A percentile compares a stretch with the other conserved stretches of the same genome.
Evolutionary conservation across 1,140 invertebrate species (phyloP).

Genomic region (Drosophila kurseongensis): DNA sequence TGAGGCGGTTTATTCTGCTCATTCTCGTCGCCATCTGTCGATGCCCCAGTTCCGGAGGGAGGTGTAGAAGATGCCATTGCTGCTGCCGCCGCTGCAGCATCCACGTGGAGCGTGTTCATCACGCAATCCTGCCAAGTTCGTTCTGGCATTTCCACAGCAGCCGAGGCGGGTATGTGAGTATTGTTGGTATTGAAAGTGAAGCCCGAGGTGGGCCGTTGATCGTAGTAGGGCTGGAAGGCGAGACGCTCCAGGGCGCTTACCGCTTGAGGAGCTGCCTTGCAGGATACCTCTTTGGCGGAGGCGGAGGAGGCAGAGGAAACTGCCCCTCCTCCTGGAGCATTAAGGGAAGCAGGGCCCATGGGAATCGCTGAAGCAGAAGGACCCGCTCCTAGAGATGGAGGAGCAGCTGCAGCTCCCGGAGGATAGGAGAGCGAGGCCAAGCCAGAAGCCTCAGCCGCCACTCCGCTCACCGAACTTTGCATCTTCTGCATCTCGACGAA

Average conservation of each 20-base stretch:
- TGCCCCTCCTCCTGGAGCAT: conserved; percentile 7
- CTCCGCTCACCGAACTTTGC: conserved; percentile 29
- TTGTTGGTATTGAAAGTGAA: conserved; percentile 83
- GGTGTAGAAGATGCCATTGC: conserved; percentile 13
- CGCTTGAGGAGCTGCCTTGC: conserved; percentile 54
- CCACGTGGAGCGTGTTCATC: conserved; percentile 84
- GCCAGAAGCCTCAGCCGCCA: conserved; percentile 53
- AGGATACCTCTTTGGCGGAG: conserved; percentile 40
- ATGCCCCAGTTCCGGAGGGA: conserved; percentile 13
- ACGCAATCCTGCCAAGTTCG: conserved; percentile 91
- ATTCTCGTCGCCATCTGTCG: conserved; percentile 41
- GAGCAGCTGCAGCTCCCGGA: conserved; percentile 1
- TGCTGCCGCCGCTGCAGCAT: conserved; percentile 44
- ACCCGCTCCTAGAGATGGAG: conserved; percentile 14
- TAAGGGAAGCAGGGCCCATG: conserved; percentile 11
- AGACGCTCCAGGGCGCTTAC: conserved; percentile 69
- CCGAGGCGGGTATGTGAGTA: conserved; percentile 84
- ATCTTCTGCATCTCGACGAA: conserved; percentile 66
- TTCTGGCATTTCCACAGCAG: conserved; percentile 89
- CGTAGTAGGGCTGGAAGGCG: conserved; percentile 79
- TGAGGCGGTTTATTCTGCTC: conserved; percentile 41
- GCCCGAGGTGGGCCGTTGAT: conserved; percentile 78
- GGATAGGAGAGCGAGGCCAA: conserved; percentile 71
- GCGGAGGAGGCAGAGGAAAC: background rate
- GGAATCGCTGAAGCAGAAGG: conserved; percentile 49